Conservation (phyloP, 2,888 invertebrate genomes). For the Yponomeuta plumbellus region DNA sequence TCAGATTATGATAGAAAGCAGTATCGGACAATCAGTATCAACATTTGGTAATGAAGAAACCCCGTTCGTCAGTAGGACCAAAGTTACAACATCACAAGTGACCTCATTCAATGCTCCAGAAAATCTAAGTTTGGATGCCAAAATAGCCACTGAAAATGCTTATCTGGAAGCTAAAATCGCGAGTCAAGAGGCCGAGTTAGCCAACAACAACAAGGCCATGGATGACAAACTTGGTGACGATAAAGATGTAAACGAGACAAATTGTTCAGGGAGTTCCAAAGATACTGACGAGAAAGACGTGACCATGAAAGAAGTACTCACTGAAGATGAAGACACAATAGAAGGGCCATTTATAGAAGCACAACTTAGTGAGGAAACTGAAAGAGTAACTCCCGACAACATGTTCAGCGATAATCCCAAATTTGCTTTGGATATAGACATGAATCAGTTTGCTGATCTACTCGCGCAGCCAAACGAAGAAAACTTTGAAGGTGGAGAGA, state of each 20-base stretch:
- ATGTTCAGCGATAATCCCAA: conserved; percentile 35
- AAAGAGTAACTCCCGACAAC: conserved; percentile 20
- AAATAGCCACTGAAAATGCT: background rate
- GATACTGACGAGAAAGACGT: conserved; percentile 39
- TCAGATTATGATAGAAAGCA: conserved; percentile 53
- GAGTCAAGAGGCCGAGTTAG: background rate
- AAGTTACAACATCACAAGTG: conserved; percentile 28
- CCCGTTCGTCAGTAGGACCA: conserved; percentile 31
- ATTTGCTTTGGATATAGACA: conserved; percentile 37
- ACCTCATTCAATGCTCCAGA: conserved; percentile 21
- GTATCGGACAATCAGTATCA: conserved; percentile 43
- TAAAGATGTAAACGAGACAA: conserved; percentile 23
- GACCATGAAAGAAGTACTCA: conserved; percentile 51
- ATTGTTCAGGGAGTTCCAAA: conserved; percentile 38
- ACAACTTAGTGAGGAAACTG: conserved; percentile 26
- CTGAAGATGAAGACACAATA: conserved; percentile 66
- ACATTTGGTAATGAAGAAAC: conserved; percentile 28
- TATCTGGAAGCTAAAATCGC: background rate
- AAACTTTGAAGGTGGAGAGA: conserved; percentile 43
- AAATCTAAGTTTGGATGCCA: background rate
- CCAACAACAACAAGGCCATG: background rate
- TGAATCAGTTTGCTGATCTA: conserved; percentile 48
- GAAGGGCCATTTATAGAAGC: conserved; percentile 64
- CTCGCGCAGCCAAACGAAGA: conserved; percentile 39
- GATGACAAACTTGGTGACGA: background rate